Evolutionary conservation across 2,888 invertebrate species (phyloP).

Genomic region (Lepidocyrtoides sp.): DNA sequence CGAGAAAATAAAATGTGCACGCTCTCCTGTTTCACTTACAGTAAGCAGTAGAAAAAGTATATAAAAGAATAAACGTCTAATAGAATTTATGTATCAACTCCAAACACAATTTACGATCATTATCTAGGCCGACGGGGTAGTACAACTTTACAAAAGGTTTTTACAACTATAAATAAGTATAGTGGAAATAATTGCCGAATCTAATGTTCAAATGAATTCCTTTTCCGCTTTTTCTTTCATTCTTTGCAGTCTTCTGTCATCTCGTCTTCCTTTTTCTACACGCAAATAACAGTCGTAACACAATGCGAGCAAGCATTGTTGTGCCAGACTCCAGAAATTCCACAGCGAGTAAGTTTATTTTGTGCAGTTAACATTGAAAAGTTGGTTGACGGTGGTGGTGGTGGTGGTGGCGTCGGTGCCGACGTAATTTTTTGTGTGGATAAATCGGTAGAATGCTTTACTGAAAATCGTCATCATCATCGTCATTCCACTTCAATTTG

Average conservation of each 20-base stretch:
- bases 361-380: slow-evolving; percentile 51
- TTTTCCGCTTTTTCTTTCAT: slow-evolving; percentile 67
- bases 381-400: slow-evolving; percentile 1
- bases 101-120: slow-evolving; percentile 47
- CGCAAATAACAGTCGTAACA: background rate
- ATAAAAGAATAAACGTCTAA: background rate
- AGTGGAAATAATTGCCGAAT: slow-evolving; percentile 66
- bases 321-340: slow-evolving; percentile 33
- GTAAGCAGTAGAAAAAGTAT: background rate
- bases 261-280: slow-evolving; percentile 34
- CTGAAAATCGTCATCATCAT: slow-evolving; percentile 56
- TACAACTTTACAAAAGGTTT: slow-evolving; percentile 36
- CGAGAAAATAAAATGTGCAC: too few relatives aligned
- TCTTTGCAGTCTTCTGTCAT: slow-evolving; percentile 56
- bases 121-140: slow-evolving; percentile 22
- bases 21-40: too few relatives aligned
- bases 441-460: slow-evolving; percentile 54
- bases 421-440: slow-evolving; percentile 16
- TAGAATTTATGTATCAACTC: slow-evolving; percentile 33
- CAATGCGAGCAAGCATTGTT: slow-evolving; percentile 16
- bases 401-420: too few relatives aligned
- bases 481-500: slow-evolving; percentile 51
- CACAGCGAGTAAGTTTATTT: slow-evolving; percentile 27
- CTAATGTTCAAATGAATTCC: slow-evolving; percentile 66
- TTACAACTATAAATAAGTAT: slow-evolving; percentile 42